Evolutionary conservation across 2,888 invertebrate genomes (phyloP).

Genomic region (Heliconius cydno): DNA sequence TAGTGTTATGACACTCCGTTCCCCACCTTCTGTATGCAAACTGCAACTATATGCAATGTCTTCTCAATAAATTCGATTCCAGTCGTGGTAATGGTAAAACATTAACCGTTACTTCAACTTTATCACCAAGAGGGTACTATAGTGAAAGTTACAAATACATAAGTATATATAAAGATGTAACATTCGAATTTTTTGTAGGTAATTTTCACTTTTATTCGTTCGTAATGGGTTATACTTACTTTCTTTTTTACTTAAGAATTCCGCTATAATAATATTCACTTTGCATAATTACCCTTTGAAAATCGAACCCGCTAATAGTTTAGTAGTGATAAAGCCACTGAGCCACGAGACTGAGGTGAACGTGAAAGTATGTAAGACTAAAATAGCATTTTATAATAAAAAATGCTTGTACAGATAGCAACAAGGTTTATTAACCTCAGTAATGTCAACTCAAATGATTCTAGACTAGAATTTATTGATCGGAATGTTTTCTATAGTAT

Average conservation of each 20-base stretch:
- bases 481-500: background rate
- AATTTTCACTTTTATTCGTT: background rate
- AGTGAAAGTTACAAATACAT: too few relatives aligned
- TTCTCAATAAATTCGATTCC: too few relatives aligned
- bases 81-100: too few relatives aligned
- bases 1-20: too few relatives aligned
- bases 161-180: too few relatives aligned
- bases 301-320: background rate
- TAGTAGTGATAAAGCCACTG: background rate
- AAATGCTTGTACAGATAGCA: background rate
- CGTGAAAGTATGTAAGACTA: background rate
- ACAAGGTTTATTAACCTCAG: conserved; percentile 1
- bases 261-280: background rate
- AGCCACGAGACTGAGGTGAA: background rate
- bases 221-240: background rate
- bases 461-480: conserved; percentile 20
- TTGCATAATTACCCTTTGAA: background rate
- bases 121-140: too few relatives aligned
- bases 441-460: conserved; percentile 1
- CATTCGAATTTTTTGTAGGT: too few relatives aligned
- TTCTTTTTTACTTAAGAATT: background rate
- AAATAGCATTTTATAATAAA: conserved; percentile 7
- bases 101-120: too few relatives aligned
- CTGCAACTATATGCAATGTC: too few relatives aligned
- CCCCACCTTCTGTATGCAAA: too few relatives aligned